Conservation (phyloP, 2,797 vertebrate species). For the Nyctibius grandis region DNA sequence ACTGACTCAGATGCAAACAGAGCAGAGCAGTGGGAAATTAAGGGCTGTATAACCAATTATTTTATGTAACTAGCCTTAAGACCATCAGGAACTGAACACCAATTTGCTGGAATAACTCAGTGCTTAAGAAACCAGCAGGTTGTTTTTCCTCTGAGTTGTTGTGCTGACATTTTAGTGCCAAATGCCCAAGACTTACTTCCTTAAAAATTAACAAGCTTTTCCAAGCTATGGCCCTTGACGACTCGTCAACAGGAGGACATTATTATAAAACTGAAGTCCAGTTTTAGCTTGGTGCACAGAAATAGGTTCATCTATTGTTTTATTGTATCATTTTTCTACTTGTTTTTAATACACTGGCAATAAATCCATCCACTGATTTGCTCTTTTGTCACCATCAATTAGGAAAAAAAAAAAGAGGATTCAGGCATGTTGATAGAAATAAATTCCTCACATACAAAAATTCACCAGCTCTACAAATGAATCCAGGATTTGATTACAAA, state of each 20-base stretch:
- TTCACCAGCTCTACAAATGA: background rate
- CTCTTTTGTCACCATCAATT: background rate
- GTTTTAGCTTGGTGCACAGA: background rate
- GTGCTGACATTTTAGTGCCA: background rate
- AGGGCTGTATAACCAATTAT: background rate
- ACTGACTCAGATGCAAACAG: constrained; percentile 19
- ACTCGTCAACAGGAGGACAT: background rate
- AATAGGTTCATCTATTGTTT: background rate
- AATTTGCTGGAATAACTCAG: background rate
- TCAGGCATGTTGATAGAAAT: background rate
- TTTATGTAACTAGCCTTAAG: constrained; percentile 5
- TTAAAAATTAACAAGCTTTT: constrained; percentile 27
- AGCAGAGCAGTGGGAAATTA: background rate
- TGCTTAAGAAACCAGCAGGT: constrained; percentile 25
- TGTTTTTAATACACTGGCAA: background rate
- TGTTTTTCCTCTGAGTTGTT: constrained; percentile 11
- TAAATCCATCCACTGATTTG: background rate
- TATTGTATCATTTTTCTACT: background rate
- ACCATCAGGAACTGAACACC: background rate
- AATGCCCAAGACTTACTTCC: background rate
- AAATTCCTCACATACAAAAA: background rate
- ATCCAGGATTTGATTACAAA: background rate
- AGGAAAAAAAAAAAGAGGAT: background rate
- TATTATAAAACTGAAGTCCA: background rate
- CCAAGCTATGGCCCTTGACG: background rate